Percentiles rank a stretch among this genome's conserved stretches.
Conservation (phyloP, 2,797 vertebrate genomes). For the Tiaroga cobitis region DNA sequence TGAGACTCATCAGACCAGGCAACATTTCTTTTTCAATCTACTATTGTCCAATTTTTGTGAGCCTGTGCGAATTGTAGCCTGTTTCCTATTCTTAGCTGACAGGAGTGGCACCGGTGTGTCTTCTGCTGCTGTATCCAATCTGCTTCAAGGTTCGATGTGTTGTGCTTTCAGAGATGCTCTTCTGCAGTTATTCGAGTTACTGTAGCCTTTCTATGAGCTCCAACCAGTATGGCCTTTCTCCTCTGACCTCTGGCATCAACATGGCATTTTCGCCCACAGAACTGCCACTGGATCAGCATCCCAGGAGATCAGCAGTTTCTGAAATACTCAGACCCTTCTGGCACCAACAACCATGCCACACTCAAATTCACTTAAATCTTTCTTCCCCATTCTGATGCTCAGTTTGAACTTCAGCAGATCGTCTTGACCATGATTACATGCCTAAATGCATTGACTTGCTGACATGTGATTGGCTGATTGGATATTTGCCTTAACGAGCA, state of each 20-base stretch:
- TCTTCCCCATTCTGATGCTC: background rate
- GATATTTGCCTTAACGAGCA: background rate
- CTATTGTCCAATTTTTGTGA: too few relatives aligned
- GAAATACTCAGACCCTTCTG: background rate
- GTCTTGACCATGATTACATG: background rate
- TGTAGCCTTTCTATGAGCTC: too few relatives aligned
- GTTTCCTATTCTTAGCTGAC: too few relatives aligned
- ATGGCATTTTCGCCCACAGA: conserved; percentile 21
- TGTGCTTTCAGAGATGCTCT: too few relatives aligned
- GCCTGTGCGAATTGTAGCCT: background rate
- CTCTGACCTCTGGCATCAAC: conserved; percentile 53
- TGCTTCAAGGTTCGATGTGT: too few relatives aligned
- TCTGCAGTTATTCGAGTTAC: too few relatives aligned
- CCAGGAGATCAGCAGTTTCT: background rate
- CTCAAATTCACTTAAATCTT: background rate
- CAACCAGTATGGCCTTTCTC: conserved; percentile 19
- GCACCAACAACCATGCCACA: background rate
- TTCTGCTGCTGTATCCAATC: too few relatives aligned
- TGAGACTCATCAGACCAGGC: background rate
- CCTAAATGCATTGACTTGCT: background rate
- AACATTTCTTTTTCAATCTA: background rate
- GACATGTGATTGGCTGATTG: background rate
- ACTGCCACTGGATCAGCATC: too few relatives aligned
- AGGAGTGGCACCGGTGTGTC: too few relatives aligned
- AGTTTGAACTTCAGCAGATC: background rate